Conservation (phyloP, 2,113 vertebrate species). For the Axis porcinus region DNA sequence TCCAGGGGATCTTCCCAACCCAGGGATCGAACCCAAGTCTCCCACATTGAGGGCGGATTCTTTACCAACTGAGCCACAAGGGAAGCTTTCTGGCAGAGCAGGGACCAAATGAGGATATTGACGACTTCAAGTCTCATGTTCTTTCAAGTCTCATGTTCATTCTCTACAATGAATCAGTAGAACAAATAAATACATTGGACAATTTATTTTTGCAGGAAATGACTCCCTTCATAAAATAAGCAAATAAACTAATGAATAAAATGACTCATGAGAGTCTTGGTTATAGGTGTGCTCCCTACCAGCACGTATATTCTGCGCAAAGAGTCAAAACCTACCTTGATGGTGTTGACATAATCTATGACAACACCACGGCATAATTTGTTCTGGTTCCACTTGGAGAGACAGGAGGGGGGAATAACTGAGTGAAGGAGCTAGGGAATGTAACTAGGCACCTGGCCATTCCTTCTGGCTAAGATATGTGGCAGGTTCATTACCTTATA, state of each 20-base stretch:
- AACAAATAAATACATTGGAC: slow-evolving; percentile 29
- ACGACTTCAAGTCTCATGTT: not conserved
- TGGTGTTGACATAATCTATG: not conserved
- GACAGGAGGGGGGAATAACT: not conserved
- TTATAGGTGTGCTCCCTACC: not conserved
- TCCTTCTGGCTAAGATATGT: fast-evolving
- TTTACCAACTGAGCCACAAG: not conserved
- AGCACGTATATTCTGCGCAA: not conserved
- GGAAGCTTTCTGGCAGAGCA: not conserved
- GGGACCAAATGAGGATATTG: not conserved
- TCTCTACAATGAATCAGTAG: not conserved
- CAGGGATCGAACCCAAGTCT: not conserved
- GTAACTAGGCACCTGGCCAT: not conserved
- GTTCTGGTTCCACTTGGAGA: not conserved
- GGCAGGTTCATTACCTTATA: not conserved
- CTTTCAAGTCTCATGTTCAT: not conserved
- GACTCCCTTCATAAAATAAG: slow-evolving; percentile 38
- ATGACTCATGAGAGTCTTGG: not conserved
- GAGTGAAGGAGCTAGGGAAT: not conserved
- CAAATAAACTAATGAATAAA: slow-evolving; percentile 46
- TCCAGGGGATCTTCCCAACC: not conserved
- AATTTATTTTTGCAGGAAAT: slow-evolving; percentile 40
- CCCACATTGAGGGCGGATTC: not conserved
- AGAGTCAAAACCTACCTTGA: not conserved
- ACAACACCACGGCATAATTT: not conserved